Evolutionary conservation across 2,113 vertebrate species (phyloP).

Genomic region (Syngnathus scovelli): DNA sequence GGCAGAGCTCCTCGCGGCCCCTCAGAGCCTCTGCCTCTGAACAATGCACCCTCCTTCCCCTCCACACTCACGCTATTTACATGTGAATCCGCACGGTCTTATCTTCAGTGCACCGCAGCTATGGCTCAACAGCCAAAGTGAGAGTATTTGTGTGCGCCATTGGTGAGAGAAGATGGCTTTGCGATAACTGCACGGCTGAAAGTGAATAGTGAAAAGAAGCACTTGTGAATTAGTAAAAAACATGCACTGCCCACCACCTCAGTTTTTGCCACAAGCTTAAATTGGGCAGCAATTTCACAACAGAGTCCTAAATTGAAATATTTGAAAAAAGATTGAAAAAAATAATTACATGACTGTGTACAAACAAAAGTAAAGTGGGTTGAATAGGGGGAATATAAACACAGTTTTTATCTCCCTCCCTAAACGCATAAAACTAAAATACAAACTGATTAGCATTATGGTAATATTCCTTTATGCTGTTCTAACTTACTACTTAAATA

Average conservation of each 20-base stretch:
- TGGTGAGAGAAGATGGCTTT: conserved; percentile 29
- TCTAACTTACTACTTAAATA: no score
- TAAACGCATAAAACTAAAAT: no score
- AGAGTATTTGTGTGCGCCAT: conserved; percentile 22
- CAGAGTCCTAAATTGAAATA: no score
- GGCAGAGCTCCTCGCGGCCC: conserved; percentile 52
- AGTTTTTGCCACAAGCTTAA: conserved; percentile 18
- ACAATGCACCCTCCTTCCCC: conserved; percentile 58
- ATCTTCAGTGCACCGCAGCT: conserved; percentile 63
- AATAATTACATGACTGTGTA: no score
- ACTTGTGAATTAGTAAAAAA: background rate
- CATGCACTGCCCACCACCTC: background rate
- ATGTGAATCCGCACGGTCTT: conserved; percentile 71
- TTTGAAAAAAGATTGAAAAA: no score
- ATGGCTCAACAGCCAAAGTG: conserved; percentile 49
- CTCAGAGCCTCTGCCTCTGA: conserved; percentile 41
- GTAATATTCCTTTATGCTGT: no score
- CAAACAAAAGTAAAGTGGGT: no score
- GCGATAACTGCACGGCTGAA: conserved; percentile 17
- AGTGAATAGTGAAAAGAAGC: conserved; percentile 17
- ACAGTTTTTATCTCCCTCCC: no score
- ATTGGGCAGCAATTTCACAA: background rate
- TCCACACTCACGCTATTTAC: conserved; percentile 61
- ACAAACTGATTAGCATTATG: no score
- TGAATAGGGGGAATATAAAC: no score